Evolutionary conservation across 2,797 vertebrate genomes (phyloP).

Genomic region (Podarcis siculus): DNA sequence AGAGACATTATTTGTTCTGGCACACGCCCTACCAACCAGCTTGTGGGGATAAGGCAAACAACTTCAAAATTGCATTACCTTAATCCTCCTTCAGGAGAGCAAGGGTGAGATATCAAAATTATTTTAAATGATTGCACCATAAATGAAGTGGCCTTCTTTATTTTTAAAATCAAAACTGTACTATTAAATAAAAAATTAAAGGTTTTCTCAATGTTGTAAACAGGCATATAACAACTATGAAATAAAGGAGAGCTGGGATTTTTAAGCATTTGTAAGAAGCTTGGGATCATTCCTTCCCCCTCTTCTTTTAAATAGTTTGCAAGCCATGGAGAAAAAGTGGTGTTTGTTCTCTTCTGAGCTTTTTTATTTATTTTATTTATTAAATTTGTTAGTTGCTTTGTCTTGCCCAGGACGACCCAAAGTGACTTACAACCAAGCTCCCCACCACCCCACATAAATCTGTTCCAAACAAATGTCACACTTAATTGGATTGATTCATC

Average conservation of each 20-base stretch:
- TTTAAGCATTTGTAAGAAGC: conserved; percentile 42
- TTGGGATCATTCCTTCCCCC: not conserved
- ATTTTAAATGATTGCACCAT: not conserved
- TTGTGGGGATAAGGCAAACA: conserved; percentile 53
- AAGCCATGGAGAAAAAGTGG: not conserved
- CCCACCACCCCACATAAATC: too few relatives aligned
- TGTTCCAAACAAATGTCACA: not conserved
- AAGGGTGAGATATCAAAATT: not conserved
- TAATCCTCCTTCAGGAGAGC: conserved; percentile 38
- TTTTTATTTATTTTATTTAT: too few relatives aligned
- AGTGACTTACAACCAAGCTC: too few relatives aligned
- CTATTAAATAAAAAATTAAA: not conserved
- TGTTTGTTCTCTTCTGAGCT: conserved; percentile 2
- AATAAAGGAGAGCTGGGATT: not conserved
- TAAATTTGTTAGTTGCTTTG: too few relatives aligned
- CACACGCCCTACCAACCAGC: conserved; percentile 61
- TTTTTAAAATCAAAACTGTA: not conserved
- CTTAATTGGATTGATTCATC: too few relatives aligned
- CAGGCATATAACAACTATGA: not conserved
- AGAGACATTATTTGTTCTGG: conserved; percentile 67
- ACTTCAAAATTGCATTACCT: conserved; percentile 59
- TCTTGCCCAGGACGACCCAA: too few relatives aligned
- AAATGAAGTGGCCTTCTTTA: conserved; percentile 8
- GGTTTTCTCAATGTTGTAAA: not conserved
- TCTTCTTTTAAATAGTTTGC: conserved; percentile 29